Base-by-base conservation (phyloP, 2,113 vertebrate species). In the Nestor notabilis region DNA sequence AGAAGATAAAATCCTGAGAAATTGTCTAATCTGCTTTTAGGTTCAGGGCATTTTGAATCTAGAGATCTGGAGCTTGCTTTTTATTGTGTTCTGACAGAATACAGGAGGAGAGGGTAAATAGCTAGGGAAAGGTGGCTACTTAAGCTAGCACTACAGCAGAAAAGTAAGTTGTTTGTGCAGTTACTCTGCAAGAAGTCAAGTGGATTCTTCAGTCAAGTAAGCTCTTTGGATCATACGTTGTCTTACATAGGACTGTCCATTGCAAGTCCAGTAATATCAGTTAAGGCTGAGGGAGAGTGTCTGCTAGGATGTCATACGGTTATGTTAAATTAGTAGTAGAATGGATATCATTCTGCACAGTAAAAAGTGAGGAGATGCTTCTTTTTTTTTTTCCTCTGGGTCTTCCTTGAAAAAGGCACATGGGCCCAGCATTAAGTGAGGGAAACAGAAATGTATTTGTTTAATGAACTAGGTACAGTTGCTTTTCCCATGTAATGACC, bases 141-240 rank as follows among this genome's bases (percentile, higher is more conserved):
- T 89, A 35, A 87, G 69, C 35, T 82, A 47, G 55, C 29, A 18
- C 47, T 71, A 3, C 56, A 79, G 29, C 46, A 83, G 85, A 58
- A 18, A 80, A 41, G 56, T 83, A 80, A 41, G 56, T 83, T 80
- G 56, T 78, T 82, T 66, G 69, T 69, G 81, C 55, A 94, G 96
- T 94, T 82, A n/a, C 74, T 61, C 49, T 77, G 56, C 55, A 33
- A 52, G 78, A 35, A 81, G 84, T 93, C 87, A 88, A 93, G 93
- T 91, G 82, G 91, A 35, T 81, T 74, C 90, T 95, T 90, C 74
- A 79, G 27, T 95, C 5, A 8, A 85, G 89, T 82, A 39, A 77
- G 7, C 70, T 90, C 44, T 87, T 64, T 49, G 74, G 33, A 47
- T 91, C 10, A 1, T 13, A 5, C 1, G 0, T 75, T 3, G 0